Conservation (phyloP, 2,113 vertebrate species). For the Arizona elegans region DNA sequence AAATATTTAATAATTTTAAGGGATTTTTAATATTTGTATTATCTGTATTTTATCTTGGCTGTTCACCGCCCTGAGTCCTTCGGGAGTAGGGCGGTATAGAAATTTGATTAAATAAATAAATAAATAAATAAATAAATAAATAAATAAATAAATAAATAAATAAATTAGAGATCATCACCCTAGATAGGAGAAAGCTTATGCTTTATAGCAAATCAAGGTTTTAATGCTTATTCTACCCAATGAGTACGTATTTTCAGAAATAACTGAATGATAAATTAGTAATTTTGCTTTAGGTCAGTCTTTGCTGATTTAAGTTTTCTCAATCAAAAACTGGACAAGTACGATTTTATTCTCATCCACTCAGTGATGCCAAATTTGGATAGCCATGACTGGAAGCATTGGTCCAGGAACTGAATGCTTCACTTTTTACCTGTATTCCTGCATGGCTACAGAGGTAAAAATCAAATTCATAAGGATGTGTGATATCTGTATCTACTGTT, state of each 20-base stretch:
- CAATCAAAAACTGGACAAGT: not conserved
- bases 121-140: no score
- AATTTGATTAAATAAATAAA: no score
- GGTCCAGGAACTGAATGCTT: not conserved
- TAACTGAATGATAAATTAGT: not conserved
- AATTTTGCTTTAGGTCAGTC: not conserved
- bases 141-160: no score
- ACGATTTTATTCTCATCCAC: not conserved
- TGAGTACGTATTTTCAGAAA: not conserved
- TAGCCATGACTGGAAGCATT: not conserved
- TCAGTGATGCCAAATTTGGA: not conserved
- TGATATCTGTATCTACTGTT: slow-evolving; percentile 96
- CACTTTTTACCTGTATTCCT: slow-evolving; percentile 90
- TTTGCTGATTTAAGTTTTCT: not conserved
- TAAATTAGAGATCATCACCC: not conserved
- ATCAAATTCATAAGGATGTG: slow-evolving; percentile 97
- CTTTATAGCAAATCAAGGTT: not conserved
- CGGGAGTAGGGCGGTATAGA: no score
- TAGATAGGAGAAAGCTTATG: not conserved
- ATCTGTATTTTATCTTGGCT: no score
- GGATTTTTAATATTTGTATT: no score
- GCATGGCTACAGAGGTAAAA: slow-evolving; percentile 99
- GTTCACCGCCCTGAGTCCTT: no score
- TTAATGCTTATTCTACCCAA: not conserved
- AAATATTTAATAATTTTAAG: no score